Base-by-base conservation (phyloP, 1,140 invertebrate genomes). In the Pararge aegeria region DNA sequence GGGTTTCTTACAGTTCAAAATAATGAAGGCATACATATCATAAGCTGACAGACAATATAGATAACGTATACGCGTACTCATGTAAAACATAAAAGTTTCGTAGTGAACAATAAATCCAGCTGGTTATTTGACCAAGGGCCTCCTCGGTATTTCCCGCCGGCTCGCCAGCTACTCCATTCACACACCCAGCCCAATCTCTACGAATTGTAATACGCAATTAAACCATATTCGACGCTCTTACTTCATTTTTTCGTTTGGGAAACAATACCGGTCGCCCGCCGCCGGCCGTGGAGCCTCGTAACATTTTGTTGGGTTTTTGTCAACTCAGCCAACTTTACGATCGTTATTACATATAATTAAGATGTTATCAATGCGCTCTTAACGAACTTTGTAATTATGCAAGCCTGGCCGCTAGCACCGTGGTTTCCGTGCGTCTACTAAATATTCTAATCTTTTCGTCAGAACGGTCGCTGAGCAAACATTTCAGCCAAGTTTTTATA, bases 151-250 rank as follows among this genome's bases (percentile, higher is more conserved):
- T 4, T n/a, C 0, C 30, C 30, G 10, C 19, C 20, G 15, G n/a
- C 55, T 18, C 16, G 29, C 56, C 29, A 13, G 37, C 37, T 19
- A 21, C 60, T 66, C 46, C 70, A 73, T 73, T 73, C 70, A 73
- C 64, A 50, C 58, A 54, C 34, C 34, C 55, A 51, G 63, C 37
- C 55, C 46, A 59, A 68, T 48, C 58, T 60, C 63, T 70, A 66
- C 54, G 63, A 67, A 71, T 64, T 64, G 65, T 61, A 58, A 54
- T 61, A 49, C 58, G 59, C 64, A 74, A 71, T 71, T 70, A 67
- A 71, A 64, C 63, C 61, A 65, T 64, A 68, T 61, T 59, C 57
- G 60, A 62, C 59, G 55, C 21, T 27, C 9, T 71, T 61, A 57
- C 55, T 71, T 51, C 53, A 48, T 53, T 68, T 71, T 71, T 65